These are phyloP conservation scores for Hecatera dysodea DNA, from an alignment of 2,888 invertebrate genomes.

Conservation along the genomic window DNA sequence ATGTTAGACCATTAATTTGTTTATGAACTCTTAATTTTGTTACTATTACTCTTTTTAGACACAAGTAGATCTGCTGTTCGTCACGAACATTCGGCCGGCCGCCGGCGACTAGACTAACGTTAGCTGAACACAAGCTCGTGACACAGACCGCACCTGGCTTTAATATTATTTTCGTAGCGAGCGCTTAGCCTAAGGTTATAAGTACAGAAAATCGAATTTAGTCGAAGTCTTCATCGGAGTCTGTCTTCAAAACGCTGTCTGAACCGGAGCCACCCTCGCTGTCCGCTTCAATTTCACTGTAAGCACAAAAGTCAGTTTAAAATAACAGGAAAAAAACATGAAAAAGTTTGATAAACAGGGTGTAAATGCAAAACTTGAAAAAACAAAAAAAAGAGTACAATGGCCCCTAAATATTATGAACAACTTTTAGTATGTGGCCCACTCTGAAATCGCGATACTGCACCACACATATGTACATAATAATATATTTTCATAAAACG, in stretches of 20 bases:
- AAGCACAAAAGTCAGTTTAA: constrained; percentile 45
- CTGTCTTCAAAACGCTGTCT: constrained; percentile 88
- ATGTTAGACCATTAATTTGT: constrained; percentile 23
- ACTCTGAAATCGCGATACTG: too few relatives aligned
- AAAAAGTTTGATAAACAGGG: not conserved
- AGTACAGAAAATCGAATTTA: constrained; percentile 66
- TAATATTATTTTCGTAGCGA: constrained; percentile 63
- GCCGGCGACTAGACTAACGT: constrained; percentile 37
- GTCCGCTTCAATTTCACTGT: constrained; percentile 84
- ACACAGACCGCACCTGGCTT: constrained; percentile 58
- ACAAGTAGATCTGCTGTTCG: constrained; percentile 53
- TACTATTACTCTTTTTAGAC: constrained; percentile 62
- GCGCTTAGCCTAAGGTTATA: constrained; percentile 70
- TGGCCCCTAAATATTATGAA: too few relatives aligned
- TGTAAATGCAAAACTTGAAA: too few relatives aligned
- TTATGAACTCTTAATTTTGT: constrained; percentile 61
- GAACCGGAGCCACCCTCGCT: constrained; percentile 88
- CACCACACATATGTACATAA: too few relatives aligned
- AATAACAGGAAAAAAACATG: not conserved
- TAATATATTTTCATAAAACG: too few relatives aligned
- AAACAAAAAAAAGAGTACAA: too few relatives aligned
- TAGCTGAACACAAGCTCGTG: constrained; percentile 46
- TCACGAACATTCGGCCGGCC: constrained; percentile 31
- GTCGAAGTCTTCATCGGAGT: constrained; percentile 89
- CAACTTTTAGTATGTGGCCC: too few relatives aligned